These are phyloP conservation scores for Peromyscus attwateri DNA, from an alignment of 2,797 vertebrate species.

Conservation along the genomic window DNA sequence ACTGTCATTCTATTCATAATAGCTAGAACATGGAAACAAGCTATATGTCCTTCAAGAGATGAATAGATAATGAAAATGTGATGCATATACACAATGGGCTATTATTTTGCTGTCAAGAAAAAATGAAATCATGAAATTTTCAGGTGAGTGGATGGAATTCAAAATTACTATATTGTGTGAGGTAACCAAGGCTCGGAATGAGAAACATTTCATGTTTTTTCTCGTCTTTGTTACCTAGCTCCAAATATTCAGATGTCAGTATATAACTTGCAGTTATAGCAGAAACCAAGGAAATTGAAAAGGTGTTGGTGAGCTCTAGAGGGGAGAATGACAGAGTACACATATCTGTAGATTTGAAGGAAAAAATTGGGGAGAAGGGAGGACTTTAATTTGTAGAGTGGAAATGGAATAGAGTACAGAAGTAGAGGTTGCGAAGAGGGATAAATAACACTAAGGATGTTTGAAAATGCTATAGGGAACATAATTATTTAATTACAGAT, in stretches of 20 bases:
- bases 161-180: not conserved
- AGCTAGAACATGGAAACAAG: not conserved
- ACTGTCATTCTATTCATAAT: not conserved
- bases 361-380: not conserved
- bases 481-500: not conserved
- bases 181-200: not conserved
- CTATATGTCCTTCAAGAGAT: not conserved
- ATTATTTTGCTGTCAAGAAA: not conserved
- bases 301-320: not conserved
- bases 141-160: not conserved
- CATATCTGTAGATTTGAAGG: not conserved
- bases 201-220: not conserved
- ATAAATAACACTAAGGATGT: not conserved
- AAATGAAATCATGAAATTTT: not conserved
- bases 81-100: not conserved
- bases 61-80: not conserved
- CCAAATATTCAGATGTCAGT: not conserved
- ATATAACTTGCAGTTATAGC: not conserved
- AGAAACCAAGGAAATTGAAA: not conserved
- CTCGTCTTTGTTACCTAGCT: not conserved
- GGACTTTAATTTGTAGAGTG: not conserved
- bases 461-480: not conserved
- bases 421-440: not conserved
- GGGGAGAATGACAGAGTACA: not conserved
- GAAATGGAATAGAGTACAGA: not conserved